Conservation (phyloP, 2,888 invertebrate genomes). For the Nysson spinosus region DNA sequence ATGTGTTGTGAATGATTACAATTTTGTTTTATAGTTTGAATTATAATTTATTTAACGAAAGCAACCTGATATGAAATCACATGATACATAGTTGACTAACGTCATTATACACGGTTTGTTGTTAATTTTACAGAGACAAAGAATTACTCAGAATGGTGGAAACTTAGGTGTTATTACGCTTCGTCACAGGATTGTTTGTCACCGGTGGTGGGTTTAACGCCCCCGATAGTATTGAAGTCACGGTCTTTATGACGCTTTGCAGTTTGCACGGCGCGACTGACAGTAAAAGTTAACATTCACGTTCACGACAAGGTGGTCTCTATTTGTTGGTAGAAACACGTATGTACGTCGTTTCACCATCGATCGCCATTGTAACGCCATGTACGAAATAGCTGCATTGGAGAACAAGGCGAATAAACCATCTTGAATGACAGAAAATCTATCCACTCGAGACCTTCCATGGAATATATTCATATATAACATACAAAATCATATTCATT, state of each 20-base stretch:
- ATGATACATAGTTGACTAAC: too few species aligned
- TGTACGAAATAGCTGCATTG: background rate
- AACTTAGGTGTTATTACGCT: background rate
- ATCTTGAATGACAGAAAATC: background rate
- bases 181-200: constrained; percentile 15
- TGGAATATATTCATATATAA: background rate
- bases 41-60: too few species aligned
- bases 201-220: constrained; percentile 18
- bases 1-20: too few species aligned
- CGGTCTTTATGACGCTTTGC: constrained; percentile 35
- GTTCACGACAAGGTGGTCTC: constrained; percentile 41
- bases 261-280: constrained; percentile 19
- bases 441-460: background rate
- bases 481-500: too few species aligned
- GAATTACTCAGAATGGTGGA: too few species aligned
- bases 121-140: too few species aligned
- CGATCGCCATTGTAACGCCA: constrained; percentile 21
- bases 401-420: background rate
- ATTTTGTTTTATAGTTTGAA: too few species aligned
- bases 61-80: too few species aligned
- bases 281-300: constrained; percentile 34
- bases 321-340: constrained; percentile 16
- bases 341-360: constrained; percentile 12
- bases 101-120: background rate
- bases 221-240: constrained; percentile 28